Percentiles rank a stretch among this genome's conserved stretches.
Evolutionary conservation across 2,113 vertebrate genomes (phyloP).

Genomic region (Phyllopteryx taeniolatus): DNA sequence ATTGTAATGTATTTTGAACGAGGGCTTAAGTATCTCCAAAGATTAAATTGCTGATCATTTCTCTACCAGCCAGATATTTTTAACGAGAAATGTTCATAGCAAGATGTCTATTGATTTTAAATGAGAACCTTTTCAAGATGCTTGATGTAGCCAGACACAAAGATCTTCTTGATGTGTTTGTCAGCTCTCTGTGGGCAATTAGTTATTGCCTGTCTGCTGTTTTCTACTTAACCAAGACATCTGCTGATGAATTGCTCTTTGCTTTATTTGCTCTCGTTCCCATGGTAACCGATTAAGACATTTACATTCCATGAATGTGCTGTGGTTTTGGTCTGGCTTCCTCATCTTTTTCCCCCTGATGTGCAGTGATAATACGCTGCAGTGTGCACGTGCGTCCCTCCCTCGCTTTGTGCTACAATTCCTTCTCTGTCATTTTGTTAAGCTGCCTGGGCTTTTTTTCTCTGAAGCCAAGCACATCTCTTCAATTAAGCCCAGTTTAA

Average conservation of each 20-base stretch:
- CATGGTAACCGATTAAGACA: constrained; percentile 19
- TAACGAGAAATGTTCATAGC: not conserved
- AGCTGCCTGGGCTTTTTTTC: constrained; percentile 41
- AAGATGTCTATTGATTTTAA: not conserved
- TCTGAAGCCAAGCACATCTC: constrained; percentile 20
- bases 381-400: constrained; percentile 2
- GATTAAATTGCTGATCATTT: not conserved
- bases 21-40: not conserved
- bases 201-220: not conserved
- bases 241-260: constrained; percentile 31
- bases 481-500: constrained; percentile 10
- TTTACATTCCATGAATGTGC: constrained; percentile 39
- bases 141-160: not conserved
- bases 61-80: not conserved
- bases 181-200: not conserved
- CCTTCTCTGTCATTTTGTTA: constrained; percentile 17
- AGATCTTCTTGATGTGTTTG: not conserved
- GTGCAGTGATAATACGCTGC: constrained; percentile 3
- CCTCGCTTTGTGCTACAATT: constrained; percentile 3
- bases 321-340: constrained; percentile 37
- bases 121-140: not conserved
- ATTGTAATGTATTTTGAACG: not conserved
- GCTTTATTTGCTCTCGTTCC: constrained; percentile 28
- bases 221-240: constrained; percentile 10
- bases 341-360: constrained; percentile 12